A percentile compares a stretch with the other conserved stretches of the same genome.
phyloP scores from a whole-genome alignment of 2,113 vertebrate genomes.

The Ceratotherium simum region DNA sequence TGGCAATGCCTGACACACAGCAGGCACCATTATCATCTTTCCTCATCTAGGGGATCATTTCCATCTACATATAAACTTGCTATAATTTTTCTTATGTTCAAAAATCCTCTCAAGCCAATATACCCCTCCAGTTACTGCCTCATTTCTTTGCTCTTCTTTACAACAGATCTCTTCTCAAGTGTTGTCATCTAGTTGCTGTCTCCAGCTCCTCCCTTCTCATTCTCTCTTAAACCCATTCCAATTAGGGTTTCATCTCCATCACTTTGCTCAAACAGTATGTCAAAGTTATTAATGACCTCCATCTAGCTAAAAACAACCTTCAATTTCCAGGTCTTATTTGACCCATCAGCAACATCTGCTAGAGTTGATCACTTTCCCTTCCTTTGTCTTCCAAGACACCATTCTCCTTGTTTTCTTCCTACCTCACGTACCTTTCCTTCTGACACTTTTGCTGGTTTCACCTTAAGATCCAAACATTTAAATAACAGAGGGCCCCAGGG shows the following conservation, averaged over 20 bases:
- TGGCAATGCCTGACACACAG: background rate
- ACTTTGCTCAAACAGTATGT: background rate
- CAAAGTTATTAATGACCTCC: background rate
- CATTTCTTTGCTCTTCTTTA: background rate
- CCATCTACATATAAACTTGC: background rate
- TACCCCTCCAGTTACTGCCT: background rate
- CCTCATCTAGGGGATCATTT: background rate
- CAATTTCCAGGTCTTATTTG: background rate
- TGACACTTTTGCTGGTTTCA: background rate
- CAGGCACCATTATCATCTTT: background rate
- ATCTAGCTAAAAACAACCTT: background rate
- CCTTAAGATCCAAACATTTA: background rate
- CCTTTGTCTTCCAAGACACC: background rate
- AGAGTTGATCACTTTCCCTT: background rate
- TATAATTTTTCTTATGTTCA: background rate
- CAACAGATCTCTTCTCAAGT: background rate
- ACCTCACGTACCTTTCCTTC: background rate
- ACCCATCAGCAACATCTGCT: background rate
- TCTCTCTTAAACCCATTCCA: background rate
- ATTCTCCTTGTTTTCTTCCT: background rate
- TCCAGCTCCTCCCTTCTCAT: background rate
- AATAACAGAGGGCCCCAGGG: background rate
- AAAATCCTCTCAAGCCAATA: background rate
- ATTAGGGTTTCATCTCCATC: background rate
- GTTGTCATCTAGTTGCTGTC: background rate